phyloP scores from a whole-genome alignment of 2,797 vertebrate genomes.

The Tauraco hartlaubi region DNA sequence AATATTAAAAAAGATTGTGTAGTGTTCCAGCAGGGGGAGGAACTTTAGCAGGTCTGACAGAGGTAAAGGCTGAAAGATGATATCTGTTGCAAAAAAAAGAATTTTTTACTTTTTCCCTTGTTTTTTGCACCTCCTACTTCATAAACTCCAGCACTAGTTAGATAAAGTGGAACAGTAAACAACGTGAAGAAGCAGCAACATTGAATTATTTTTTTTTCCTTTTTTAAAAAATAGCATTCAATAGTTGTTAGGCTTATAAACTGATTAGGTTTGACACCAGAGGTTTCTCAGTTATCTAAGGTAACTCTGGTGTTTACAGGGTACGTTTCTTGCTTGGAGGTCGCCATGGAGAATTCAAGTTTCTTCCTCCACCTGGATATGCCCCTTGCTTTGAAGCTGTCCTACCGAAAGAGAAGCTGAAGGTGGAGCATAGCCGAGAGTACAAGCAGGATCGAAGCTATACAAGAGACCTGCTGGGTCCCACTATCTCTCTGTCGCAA shows the following conservation, averaged over 20 bases:
- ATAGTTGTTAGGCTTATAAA: background rate
- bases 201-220: too few species aligned
- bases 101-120: rapidly evolving
- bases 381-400: constrained; percentile 95
- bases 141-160: background rate
- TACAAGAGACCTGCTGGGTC: constrained; percentile 89
- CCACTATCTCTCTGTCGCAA: constrained; percentile 90
- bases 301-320: constrained; percentile 73
- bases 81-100: background rate
- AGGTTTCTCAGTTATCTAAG: background rate
- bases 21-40: rapidly evolving
- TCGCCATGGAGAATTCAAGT: constrained; percentile 96
- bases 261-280: background rate
- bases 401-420: constrained; percentile 92
- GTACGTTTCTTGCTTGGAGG: constrained; percentile 94
- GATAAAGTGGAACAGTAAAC: background rate
- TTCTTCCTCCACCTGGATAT: constrained; percentile 94
- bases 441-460: constrained; percentile 88
- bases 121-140: background rate
- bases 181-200: background rate
- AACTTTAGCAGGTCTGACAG: background rate
- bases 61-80: background rate
- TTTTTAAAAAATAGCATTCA: background rate
- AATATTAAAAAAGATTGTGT: background rate
- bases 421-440: constrained; percentile 90